phyloP scores from a whole-genome alignment of 2,113 vertebrate genomes.

The Muntiacus muntjak region DNA sequence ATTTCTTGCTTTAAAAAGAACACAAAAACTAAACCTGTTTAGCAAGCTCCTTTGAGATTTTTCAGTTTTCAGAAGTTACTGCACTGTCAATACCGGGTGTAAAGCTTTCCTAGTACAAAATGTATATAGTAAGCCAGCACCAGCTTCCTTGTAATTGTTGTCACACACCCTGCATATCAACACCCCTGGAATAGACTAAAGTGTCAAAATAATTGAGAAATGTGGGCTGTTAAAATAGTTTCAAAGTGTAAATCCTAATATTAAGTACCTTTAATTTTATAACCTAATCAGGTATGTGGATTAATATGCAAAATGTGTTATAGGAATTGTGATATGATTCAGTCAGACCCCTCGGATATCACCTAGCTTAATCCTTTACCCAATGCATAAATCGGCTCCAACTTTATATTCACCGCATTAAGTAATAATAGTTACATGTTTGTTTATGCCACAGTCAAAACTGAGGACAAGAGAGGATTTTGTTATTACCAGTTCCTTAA shows the following conservation, averaged over 20 bases:
- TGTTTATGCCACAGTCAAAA: background rate
- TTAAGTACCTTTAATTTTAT: background rate
- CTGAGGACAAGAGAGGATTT: background rate
- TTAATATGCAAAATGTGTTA: background rate
- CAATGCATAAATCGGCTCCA: background rate
- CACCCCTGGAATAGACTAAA: background rate
- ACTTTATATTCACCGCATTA: background rate
- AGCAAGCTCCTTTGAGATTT: background rate
- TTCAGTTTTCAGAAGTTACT: background rate
- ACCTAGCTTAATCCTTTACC: background rate
- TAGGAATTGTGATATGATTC: background rate
- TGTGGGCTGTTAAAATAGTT: background rate
- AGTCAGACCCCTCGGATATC: background rate
- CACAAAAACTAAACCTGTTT: background rate
- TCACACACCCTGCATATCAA: background rate
- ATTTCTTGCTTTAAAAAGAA: slow-evolving; percentile 17
- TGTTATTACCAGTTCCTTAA: background rate
- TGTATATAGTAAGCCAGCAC: background rate
- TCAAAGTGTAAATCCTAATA: background rate
- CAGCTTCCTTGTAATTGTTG: background rate
- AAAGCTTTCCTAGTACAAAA: slow-evolving; percentile 1
- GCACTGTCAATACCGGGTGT: background rate
- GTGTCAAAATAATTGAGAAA: slow-evolving; percentile 1
- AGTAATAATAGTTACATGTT: background rate
- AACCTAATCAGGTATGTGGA: background rate